Evolutionary conservation across 2,113 vertebrate genomes (phyloP), one percentile per base, ranked within the genome.

Genomic region (Ursus arctos): DNA sequence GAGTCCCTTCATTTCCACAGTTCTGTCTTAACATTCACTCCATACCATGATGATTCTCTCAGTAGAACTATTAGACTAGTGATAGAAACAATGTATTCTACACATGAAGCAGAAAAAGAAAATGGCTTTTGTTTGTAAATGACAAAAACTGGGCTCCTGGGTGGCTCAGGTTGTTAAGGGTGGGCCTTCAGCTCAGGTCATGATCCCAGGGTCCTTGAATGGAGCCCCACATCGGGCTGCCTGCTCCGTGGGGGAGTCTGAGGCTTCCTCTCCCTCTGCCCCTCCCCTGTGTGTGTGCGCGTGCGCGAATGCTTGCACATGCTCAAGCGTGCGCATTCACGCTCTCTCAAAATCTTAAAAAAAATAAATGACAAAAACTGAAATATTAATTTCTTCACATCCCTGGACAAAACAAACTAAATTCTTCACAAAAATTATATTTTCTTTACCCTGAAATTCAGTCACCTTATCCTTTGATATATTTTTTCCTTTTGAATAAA

Each of bases 401-500:
- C 51, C 36, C 28, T 47, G 13, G 71, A 83, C 69, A 80, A 91
- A 97, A 36, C 33, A 72, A 71, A 94, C 53, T 9, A 55, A 71
- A 43, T 86, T 84, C 69, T 80, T 89, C 26, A 63, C 31, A 43
- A 88, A 90, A 86, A 47, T 88, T 59, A 49, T 13, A 15, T 26
- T 31, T 13, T 3, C 76, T 74, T 61, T 4, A 15, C 4, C 82
- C n/a, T 53, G 7, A 72, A 77, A 76, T 82, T 71, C 19, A 86
- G 24, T 16, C 67, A 11, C 95, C 19, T 53, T 94, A 21, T 84
- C 21, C 40, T 86, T 61, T 55, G 24, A 81, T n/a, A 7, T 47
- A 19, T 61, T 53, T 90, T 92, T 94, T 77, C 40, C 57, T 93
- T 93, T 86, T 49, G 53, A 91, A 80, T 80, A 61, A 94, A 53